phyloP scores from a whole-genome alignment of 2,888 invertebrate genomes.

The Andrena minutula region DNA sequence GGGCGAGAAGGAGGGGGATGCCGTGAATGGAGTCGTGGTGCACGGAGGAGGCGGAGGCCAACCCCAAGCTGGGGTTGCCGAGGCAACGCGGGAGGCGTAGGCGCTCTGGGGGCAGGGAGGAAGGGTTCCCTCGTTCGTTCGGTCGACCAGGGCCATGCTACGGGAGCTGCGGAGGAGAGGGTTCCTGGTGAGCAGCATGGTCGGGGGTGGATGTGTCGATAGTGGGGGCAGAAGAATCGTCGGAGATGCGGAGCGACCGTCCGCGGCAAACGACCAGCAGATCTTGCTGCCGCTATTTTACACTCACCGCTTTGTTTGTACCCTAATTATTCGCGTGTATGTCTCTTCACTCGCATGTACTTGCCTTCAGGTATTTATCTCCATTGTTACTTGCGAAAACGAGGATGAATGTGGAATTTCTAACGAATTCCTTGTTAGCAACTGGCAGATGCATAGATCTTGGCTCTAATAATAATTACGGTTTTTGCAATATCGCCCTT shows the following conservation, averaged over 20 bases:
- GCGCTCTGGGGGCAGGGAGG: slow-evolving; percentile 75
- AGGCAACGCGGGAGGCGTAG: slow-evolving; percentile 83
- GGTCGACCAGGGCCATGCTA: slow-evolving; percentile 69
- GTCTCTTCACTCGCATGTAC: slow-evolving; percentile 29
- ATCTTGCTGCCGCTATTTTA: slow-evolving; percentile 38
- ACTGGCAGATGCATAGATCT: slow-evolving; percentile 2
- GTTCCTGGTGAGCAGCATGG: slow-evolving; percentile 59
- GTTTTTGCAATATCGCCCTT: too few species aligned
- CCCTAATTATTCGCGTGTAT: slow-evolving; percentile 34
- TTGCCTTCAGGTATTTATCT: slow-evolving; percentile 57
- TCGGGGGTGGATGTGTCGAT: slow-evolving; percentile 68
- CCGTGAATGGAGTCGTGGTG: slow-evolving; percentile 80
- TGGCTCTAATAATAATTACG: too few species aligned
- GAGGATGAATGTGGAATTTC: neutral
- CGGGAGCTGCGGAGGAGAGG: slow-evolving; percentile 67
- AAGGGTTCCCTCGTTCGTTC: slow-evolving; percentile 73
- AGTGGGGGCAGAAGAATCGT: slow-evolving; percentile 58
- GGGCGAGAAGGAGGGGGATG: slow-evolving; percentile 75
- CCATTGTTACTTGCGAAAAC: slow-evolving; percentile 48
- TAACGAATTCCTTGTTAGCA: slow-evolving; percentile 28
- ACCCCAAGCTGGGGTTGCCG: slow-evolving; percentile 83
- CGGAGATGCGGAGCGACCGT: slow-evolving; percentile 46
- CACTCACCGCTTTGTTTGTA: slow-evolving; percentile 35
- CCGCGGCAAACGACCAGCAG: slow-evolving; percentile 47
- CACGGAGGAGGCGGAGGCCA: slow-evolving; percentile 82